A percentile compares a stretch with the other conserved stretches of the same genome.
Conservation (phyloP, 2,113 vertebrate species). For the Nerophis ophidion region DNA sequence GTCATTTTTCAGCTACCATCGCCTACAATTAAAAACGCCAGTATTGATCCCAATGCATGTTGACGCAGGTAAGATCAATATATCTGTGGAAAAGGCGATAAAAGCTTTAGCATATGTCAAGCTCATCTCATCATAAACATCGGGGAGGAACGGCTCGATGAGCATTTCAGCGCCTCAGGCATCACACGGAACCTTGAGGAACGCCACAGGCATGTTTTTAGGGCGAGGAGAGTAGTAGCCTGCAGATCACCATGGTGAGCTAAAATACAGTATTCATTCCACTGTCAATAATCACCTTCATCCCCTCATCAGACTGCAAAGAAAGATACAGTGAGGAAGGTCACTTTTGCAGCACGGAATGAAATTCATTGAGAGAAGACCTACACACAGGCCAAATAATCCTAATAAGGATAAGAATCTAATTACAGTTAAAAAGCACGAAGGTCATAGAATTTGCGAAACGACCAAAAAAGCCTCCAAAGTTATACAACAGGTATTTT, state of each 20-base stretch:
- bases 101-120: constrained; percentile 38
- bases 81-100: constrained; percentile 33
- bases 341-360: background rate
- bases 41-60: constrained; percentile 41
- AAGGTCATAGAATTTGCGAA: no score
- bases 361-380: background rate
- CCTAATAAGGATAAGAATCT: no score
- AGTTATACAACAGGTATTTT: no score
- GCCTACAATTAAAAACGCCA: constrained; percentile 26
- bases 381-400: background rate
- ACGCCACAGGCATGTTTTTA: constrained; percentile 64
- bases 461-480: no score
- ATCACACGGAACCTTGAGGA: constrained; percentile 55
- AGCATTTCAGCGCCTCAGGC: constrained; percentile 59
- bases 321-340: constrained; percentile 11
- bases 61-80: constrained; percentile 36
- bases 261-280: constrained; percentile 30
- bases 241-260: constrained; percentile 27
- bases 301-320: constrained; percentile 3
- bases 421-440: no score
- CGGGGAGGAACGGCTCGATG: constrained; percentile 32
- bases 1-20: constrained; percentile 9
- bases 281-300: constrained; percentile 46
- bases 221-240: constrained; percentile 32
- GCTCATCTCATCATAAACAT: constrained; percentile 48